Evolutionary conservation across 2,113 vertebrate species (phyloP), one percentile per base, ranked within the genome.

Genomic region (Turnix velox): DNA sequence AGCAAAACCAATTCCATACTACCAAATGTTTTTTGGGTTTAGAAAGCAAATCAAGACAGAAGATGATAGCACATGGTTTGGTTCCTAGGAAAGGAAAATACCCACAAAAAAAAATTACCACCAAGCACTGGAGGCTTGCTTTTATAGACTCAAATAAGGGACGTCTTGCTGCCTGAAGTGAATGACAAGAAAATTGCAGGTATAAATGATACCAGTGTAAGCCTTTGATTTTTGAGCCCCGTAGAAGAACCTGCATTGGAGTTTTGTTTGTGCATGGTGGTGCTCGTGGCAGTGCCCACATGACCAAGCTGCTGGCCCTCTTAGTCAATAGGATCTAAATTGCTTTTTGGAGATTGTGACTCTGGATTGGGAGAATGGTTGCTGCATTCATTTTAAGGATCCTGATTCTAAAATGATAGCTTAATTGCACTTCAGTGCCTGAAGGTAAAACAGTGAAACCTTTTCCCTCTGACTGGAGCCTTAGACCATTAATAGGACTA

Each of bases 261-360:
- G 28, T 16, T 57, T 46, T 17, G 28, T 25, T 57, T 19, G 43
- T 3, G 23, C 23, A 9, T 0, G 3, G 35, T 0, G 3, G 10
- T 39, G 31, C 20, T 49, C 30, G n/a, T 30, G 66, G 39, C 1
- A 0, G 16, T 46, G 51, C 23, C 6, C 2, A 2, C 10, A 8
- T 11, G 27, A 28, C 40, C 1, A 1, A 61, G 35, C n/a, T 74
- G 23, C 54, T 14, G 43, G 23, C 6, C 49, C 18, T 51, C 18
- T 3, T 8, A 19, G 51, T 25, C 30, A 8, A 2, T 20, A 40
- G 23, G 28, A 19, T 55, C 24, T 25, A 9, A 68, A 40, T 30
- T 25, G 40, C 28, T 42, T 62, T 55, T 30, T 5, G 9, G 46
- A 67, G 27, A 12, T 35, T 39, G 5, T 25, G 22, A 7, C 20